These are phyloP conservation scores for Callyntrura guangdongensis DNA, from an alignment of 2,888 invertebrate genomes.

Conservation along the genomic window DNA sequence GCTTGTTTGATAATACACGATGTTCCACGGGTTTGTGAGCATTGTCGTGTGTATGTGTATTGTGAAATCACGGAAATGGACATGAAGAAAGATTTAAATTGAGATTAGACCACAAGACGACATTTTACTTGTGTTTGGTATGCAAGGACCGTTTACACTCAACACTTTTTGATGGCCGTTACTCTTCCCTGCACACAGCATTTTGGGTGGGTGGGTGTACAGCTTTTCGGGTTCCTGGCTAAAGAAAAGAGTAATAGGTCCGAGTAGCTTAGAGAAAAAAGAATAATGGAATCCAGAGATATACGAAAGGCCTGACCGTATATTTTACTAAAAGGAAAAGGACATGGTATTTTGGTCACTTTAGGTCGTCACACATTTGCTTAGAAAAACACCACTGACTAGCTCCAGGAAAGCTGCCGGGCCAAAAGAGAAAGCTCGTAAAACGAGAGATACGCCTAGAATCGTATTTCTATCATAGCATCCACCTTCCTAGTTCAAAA, in stretches of 20 bases:
- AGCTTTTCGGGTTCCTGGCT: neutral
- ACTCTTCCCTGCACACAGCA: neutral
- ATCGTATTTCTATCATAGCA: slow-evolving; percentile 27
- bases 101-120: slow-evolving; percentile 65
- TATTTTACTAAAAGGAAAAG: neutral
- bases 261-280: slow-evolving; percentile 20
- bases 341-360: slow-evolving; percentile 36
- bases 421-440: slow-evolving; percentile 21
- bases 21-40: neutral
- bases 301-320: slow-evolving; percentile 7
- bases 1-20: too few species aligned
- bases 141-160: slow-evolving; percentile 51
- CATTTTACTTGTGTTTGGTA: slow-evolving; percentile 67
- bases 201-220: neutral
- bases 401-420: neutral
- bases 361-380: slow-evolving; percentile 49
- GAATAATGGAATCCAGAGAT: slow-evolving; percentile 54
- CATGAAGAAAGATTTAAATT: slow-evolving; percentile 62
- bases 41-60: neutral
- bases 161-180: slow-evolving; percentile 65
- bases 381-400: neutral
- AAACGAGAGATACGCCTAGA: slow-evolving; percentile 60
- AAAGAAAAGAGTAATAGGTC: slow-evolving; percentile 26
- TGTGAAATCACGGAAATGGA: slow-evolving; percentile 34
- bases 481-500: slow-evolving; percentile 45